These are phyloP conservation scores for Spondyliosoma cantharus DNA, from an alignment of 2,797 vertebrate genomes.

Conservation along the genomic window DNA sequence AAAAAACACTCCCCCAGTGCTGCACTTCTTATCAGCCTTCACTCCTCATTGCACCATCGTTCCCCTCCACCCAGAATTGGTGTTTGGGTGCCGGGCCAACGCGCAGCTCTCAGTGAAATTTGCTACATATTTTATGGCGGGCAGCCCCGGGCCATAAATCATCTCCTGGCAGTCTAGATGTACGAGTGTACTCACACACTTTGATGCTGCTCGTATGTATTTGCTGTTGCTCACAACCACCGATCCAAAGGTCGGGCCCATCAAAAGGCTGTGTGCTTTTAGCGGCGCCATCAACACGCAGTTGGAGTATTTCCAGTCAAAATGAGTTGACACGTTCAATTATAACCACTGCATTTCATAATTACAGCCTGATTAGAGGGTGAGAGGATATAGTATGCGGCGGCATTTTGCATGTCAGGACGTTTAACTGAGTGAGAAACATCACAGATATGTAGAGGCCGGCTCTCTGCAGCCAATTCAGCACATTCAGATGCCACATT, in stretches of 20 bases:
- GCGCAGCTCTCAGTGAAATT: slow-evolving; percentile 44
- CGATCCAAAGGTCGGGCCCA: slow-evolving; percentile 50
- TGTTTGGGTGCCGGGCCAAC: slow-evolving; percentile 28
- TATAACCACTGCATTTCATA: slow-evolving; percentile 50
- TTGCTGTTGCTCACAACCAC: slow-evolving; percentile 32
- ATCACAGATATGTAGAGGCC: background rate
- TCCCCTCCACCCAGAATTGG: background rate
- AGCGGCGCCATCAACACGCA: background rate
- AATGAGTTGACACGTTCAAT: slow-evolving; percentile 57
- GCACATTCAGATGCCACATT: slow-evolving; percentile 4
- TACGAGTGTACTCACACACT: slow-evolving; percentile 19
- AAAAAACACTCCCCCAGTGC: slow-evolving; percentile 16
- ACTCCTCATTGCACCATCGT: slow-evolving; percentile 26
- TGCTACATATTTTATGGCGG: slow-evolving; percentile 43
- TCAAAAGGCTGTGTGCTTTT: slow-evolving; percentile 21
- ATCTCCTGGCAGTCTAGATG: slow-evolving; percentile 54
- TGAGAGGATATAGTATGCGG: slow-evolving; percentile 26
- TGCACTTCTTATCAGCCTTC: slow-evolving; percentile 40
- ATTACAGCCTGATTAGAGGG: slow-evolving; percentile 57
- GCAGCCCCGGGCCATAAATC: slow-evolving; percentile 53
- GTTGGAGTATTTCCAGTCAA: slow-evolving; percentile 36
- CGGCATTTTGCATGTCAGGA: slow-evolving; percentile 27
- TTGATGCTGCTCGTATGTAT: slow-evolving; percentile 20
- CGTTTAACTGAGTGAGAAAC: slow-evolving; percentile 22
- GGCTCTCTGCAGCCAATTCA: slow-evolving; percentile 22